Conservation (phyloP, 2,113 vertebrate genomes). For the Prolemur simus region DNA sequence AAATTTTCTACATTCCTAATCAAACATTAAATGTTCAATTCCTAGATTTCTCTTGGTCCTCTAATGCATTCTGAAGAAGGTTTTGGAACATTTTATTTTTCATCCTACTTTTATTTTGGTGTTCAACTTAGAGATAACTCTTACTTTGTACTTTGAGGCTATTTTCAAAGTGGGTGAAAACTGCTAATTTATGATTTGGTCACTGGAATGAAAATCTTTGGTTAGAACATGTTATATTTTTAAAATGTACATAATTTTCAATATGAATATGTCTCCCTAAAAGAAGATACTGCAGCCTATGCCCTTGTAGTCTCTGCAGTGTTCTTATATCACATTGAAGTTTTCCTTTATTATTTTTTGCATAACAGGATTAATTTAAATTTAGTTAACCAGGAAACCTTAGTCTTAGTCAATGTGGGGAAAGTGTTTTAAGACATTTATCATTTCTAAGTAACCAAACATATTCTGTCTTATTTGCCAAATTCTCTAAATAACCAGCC, state of each 20-base stretch:
- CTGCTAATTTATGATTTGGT: constrained; percentile 1
- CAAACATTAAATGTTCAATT: neutral
- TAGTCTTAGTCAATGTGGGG: neutral
- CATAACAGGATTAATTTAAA: constrained; percentile 2
- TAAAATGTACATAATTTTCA: constrained; percentile 1
- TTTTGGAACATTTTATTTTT: neutral
- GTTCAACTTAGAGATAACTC: neutral
- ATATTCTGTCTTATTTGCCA: neutral
- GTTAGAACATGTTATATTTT: neutral
- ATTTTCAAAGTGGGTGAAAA: constrained; percentile 34
- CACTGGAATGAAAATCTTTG: neutral
- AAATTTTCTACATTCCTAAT: neutral
- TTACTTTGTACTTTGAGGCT: neutral
- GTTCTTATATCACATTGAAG: neutral
- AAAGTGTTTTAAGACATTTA: constrained; percentile 33
- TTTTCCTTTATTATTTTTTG: neutral
- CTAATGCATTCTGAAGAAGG: neutral
- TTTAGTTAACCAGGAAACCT: neutral
- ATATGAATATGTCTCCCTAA: neutral
- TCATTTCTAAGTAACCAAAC: constrained; percentile 9
- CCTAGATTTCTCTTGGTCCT: neutral
- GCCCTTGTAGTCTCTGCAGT: neutral
- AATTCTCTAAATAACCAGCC: constrained; percentile 9
- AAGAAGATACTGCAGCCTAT: neutral
- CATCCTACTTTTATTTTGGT: neutral